These are phyloP conservation scores for Zeuzera pyrina DNA, from an alignment of 2,888 invertebrate species.

Conservation along the genomic window DNA sequence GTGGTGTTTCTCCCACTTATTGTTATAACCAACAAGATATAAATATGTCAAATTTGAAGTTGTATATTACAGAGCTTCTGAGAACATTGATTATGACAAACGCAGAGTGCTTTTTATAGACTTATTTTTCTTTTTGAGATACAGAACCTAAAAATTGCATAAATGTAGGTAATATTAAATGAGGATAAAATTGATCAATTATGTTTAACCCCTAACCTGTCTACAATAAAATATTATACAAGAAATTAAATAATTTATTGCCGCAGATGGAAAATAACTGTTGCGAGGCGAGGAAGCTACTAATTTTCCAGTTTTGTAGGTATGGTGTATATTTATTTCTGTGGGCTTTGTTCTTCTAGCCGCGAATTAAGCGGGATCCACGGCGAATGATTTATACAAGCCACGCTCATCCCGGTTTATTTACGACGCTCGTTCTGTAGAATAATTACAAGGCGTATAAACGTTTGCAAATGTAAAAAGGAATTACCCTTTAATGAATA, in stretches of 20 bases:
- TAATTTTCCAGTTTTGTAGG: constrained; percentile 34
- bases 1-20: too few relatives aligned
- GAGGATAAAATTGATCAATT: constrained; percentile 4
- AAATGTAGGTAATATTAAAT: too few relatives aligned
- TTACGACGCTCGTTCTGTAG: constrained; percentile 58
- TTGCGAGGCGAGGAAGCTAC: constrained; percentile 14
- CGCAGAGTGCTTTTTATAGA: too few relatives aligned
- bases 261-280: constrained; percentile 32
- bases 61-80: too few relatives aligned
- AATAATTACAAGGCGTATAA: constrained; percentile 64
- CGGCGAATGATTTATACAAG: constrained; percentile 68
- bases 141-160: too few relatives aligned
- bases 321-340: constrained; percentile 55
- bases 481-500: constrained; percentile 55
- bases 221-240: constrained; percentile 1
- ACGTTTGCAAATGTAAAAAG: constrained; percentile 62
- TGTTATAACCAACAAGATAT: too few relatives aligned
- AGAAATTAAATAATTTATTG: constrained; percentile 5
- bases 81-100: too few relatives aligned
- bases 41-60: too few relatives aligned
- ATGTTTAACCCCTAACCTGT: constrained; percentile 1
- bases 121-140: too few relatives aligned
- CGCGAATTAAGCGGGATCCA: constrained; percentile 60
- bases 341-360: constrained; percentile 66
- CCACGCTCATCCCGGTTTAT: constrained; percentile 65